Percentiles rank a stretch among this genome's conserved stretches.
Conservation (phyloP, 2,888 invertebrate species). For the Tenthredo notha region DNA sequence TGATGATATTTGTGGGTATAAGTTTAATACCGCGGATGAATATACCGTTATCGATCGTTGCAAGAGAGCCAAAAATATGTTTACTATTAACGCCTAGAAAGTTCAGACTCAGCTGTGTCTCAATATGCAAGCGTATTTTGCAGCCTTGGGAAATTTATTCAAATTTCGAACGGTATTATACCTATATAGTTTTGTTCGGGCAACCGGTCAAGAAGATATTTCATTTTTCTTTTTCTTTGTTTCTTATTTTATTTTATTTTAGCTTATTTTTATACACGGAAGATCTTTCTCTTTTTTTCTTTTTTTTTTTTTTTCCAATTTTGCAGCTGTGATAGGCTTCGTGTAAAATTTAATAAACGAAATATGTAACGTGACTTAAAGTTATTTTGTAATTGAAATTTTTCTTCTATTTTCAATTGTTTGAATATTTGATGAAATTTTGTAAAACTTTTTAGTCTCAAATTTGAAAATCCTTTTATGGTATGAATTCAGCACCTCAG, state of each 20-base stretch:
- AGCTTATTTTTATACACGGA: neutral
- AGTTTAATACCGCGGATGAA: neutral
- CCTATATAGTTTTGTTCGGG: neutral
- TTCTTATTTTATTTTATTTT: neutral
- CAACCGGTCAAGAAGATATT: neutral
- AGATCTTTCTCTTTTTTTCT: neutral
- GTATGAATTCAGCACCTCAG: neutral
- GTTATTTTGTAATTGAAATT: neutral
- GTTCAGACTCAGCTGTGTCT: slow-evolving; percentile 4
- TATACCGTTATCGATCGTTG: slow-evolving; percentile 42
- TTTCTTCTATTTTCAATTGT: neutral
- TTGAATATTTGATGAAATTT: neutral
- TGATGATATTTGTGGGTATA: neutral
- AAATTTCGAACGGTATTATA: slow-evolving; percentile 4
- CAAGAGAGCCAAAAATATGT: slow-evolving; percentile 7
- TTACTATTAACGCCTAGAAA: slow-evolving; percentile 37
- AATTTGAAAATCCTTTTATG: neutral
- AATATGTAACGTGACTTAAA: neutral
- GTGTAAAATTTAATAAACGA: neutral
- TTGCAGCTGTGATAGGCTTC: too few species aligned
- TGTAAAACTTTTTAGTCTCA: neutral
- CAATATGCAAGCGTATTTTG: slow-evolving; percentile 3
- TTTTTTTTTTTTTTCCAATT: neutral
- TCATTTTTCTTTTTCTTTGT: neutral
- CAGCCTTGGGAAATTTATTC: neutral